Base-by-base conservation (phyloP, 2,113 vertebrate genomes). In the Gorsachius goisagi region DNA sequence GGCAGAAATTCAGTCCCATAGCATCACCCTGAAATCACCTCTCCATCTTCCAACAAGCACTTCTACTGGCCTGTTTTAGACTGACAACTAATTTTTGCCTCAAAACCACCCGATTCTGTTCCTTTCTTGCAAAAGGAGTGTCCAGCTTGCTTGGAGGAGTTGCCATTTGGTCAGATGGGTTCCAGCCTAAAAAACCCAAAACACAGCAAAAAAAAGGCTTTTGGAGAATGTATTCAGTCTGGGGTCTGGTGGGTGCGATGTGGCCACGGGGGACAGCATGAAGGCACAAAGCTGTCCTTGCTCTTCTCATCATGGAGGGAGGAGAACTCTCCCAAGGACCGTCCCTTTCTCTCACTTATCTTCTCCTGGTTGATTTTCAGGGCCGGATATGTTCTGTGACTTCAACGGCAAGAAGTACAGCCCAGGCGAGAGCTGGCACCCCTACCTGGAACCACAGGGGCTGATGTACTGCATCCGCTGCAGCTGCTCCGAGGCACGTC, bases 361-460 rank as follows among this genome's bases (percentile, higher is more conserved):
- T 41, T 75, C 93, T 91, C 32, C 24, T 12, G n/a, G 14, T 76
- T 96, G 37, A 22, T 75, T 97, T 94, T 63, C 98, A 99, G 99
- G 97, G 66, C 97, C 98, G 1, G 98, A 98, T n/a, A 84, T 97
- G 37, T 98, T 98, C 83, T 99, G 99, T 17, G 98, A 98, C 82
- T 99, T 99, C 97, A 99, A 99, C 30, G 99, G 99, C 85, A 99
- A 99, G 98, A 98, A 97, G 14, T 99, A 99, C 90, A 98, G 95
- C 72, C 98, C 98, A 0, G 99, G 99, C 3, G 99, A 99, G 93
- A 99, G 98, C 97, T 99, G 99, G 99, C 99, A 99, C 88, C 99
- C 99, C 53, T 99, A 99, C 97, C 95, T 99, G 95, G 99, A 99
- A 96, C 99, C 99, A 0, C 98, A 99, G 62, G 99, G 99, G 45